Base-by-base conservation (phyloP, 2,113 vertebrate species). In the Aramus guarauna region DNA sequence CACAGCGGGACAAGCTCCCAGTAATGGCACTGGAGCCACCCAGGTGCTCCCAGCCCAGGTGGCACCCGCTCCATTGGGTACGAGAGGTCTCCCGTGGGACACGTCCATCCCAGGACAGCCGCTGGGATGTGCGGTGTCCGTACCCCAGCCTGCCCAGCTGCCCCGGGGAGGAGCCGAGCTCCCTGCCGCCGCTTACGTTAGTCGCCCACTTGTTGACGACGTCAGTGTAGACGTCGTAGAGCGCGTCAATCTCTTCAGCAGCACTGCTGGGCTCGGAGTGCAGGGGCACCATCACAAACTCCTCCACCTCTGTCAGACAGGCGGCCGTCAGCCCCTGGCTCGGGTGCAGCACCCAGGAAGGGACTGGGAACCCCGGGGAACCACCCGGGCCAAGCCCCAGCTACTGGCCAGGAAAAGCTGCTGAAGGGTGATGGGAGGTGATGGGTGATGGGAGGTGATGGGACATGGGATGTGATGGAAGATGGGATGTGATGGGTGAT, bases 221-320 rank as follows among this genome's bases (percentile, higher is more conserved):
- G 0, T 96, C 80, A 0, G 12, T 72, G 81, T 96, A 96, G 83
- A 96, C 96, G 0, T 97, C 84, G 9, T 96, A 95, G 60, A 97
- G 96, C 0, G 89, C 52, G 0, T 96, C 84, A 0, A 97, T 96
- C 96, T 97, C 96, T 0, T 55, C 15, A 0, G 23, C 68, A 0
- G 96, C 95, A 0, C 30, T 85, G 77, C 80, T 72, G 69, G 96
- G 96, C 64, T 91, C 26, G 0, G 96, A 34, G 2, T 97, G 96
- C 91, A 97, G 80, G 34, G 96, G 95, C 47, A 96, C 96, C 87
- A 96, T 15, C 89, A 96, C 95, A 0, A 97, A 72, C 58, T 94
- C 43, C 52, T 85, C 29, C 20, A 94, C 55, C 82, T 71, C 96
- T 96, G 94, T 68, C 0, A 0, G 76, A 94, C 29, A 91, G 17